These are phyloP conservation scores for Phrynocephalus guinanensis DNA, from an alignment of 2,797 vertebrate genomes.

Conservation along the genomic window DNA sequence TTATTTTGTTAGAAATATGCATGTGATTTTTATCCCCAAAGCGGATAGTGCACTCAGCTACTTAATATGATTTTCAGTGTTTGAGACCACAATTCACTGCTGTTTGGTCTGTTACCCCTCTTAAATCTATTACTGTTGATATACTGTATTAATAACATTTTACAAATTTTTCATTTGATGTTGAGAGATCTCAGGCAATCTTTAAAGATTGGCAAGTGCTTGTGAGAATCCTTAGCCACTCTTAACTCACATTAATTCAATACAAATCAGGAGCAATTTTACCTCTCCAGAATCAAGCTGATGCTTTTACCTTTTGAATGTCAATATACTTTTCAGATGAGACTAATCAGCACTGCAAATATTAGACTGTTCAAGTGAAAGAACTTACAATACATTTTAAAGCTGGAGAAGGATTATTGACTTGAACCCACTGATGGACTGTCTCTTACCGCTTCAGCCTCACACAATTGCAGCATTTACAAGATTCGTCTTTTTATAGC, in stretches of 20 bases:
- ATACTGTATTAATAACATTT: constrained; percentile 49
- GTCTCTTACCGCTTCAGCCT: constrained; percentile 20
- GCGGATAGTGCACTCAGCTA: too few relatives aligned
- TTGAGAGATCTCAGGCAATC: constrained; percentile 40
- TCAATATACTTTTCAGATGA: constrained; percentile 39
- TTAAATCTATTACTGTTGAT: too few relatives aligned
- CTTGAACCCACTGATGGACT: constrained; percentile 35
- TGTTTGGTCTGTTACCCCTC: too few relatives aligned
- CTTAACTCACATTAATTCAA: neutral
- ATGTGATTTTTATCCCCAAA: too few relatives aligned
- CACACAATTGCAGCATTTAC: constrained; percentile 6
- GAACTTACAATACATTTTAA: constrained; percentile 23
- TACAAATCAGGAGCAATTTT: neutral
- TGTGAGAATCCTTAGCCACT: neutral
- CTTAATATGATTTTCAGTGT: too few relatives aligned
- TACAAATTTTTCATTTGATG: constrained; percentile 49
- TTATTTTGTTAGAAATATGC: too few relatives aligned
- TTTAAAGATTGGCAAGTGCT: constrained; percentile 48
- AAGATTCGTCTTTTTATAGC: constrained; percentile 31
- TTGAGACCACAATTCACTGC: too few relatives aligned
- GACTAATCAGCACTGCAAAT: constrained; percentile 21
- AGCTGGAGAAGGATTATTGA: constrained; percentile 42
- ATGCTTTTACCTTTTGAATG: neutral
- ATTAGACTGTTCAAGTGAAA: constrained; percentile 47
- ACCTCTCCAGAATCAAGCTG: constrained; percentile 23